phyloP scores from a whole-genome alignment of 2,888 invertebrate species.

The Conistra vaccinii region DNA sequence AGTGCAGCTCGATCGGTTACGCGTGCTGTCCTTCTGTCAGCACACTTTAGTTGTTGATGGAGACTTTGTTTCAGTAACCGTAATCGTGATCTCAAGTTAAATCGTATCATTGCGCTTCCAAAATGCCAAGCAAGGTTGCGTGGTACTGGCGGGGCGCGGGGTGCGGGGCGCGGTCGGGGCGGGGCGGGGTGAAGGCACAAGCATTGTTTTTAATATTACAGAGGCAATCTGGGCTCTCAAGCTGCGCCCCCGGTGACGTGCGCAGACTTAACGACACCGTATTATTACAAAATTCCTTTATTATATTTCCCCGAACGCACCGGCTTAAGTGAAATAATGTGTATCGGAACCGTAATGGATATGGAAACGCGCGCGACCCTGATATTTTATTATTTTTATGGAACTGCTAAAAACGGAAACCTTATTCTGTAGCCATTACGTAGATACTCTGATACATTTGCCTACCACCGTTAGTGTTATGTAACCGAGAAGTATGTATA shows the following conservation, averaged over 20 bases:
- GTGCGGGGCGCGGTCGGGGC: not conserved
- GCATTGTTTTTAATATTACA: slow-evolving; percentile 74
- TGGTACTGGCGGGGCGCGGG: not conserved
- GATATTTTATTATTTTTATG: slow-evolving; percentile 68
- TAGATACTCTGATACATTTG: slow-evolving; percentile 36
- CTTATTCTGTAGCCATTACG: slow-evolving; percentile 48
- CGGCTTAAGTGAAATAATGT: slow-evolving; percentile 70
- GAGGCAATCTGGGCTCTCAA: slow-evolving; percentile 69
- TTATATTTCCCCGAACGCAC: slow-evolving; percentile 69
- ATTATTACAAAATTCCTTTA: slow-evolving; percentile 69
- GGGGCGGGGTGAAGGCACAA: slow-evolving; percentile 23
- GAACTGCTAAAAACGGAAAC: slow-evolving; percentile 51
- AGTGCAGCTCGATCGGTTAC: not conserved
- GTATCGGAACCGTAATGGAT: slow-evolving; percentile 68
- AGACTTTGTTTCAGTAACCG: not conserved
- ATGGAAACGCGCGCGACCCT: slow-evolving; percentile 64
- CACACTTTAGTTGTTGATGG: not conserved
- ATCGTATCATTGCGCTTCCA: slow-evolving; percentile 11
- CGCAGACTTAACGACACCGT: slow-evolving; percentile 68
- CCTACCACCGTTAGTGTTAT: slow-evolving; percentile 21
- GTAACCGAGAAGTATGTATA: not conserved
- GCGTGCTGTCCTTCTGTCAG: not conserved
- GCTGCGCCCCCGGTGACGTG: slow-evolving; percentile 70
- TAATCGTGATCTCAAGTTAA: not conserved
- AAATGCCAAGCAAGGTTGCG: slow-evolving; percentile 13